These are phyloP conservation scores for Neoascia interrupta DNA, from an alignment of 2,888 invertebrate genomes.

Conservation along the genomic window DNA sequence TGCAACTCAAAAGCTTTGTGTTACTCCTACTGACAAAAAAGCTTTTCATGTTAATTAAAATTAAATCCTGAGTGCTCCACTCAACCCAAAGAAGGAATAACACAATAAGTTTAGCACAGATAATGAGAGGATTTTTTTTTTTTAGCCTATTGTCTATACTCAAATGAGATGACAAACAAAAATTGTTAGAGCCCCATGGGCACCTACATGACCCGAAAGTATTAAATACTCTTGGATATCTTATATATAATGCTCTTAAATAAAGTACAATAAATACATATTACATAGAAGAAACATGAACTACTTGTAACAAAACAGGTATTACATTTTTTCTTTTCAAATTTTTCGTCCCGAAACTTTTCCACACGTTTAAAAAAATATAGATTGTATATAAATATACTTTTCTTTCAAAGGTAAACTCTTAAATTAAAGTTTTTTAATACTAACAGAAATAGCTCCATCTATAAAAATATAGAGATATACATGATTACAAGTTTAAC, in stretches of 20 bases:
- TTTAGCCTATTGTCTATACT: too few relatives aligned
- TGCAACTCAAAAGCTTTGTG: too few relatives aligned
- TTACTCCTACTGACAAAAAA: neutral
- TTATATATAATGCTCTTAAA: neutral
- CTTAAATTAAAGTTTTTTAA: conserved; percentile 21
- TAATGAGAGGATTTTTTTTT: too few relatives aligned
- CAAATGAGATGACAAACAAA: too few relatives aligned
- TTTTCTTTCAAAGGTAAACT: conserved; percentile 22
- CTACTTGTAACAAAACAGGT: neutral
- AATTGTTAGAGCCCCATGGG: too few relatives aligned
- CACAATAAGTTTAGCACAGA: too few relatives aligned
- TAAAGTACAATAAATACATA: neutral
- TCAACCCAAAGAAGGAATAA: too few relatives aligned
- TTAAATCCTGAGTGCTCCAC: conserved; percentile 1
- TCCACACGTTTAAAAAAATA: conserved; percentile 35
- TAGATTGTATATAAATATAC: conserved; percentile 13
- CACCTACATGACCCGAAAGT: neutral
- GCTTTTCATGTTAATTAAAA: conserved; percentile 1
- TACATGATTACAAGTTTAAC: conserved; percentile 7
- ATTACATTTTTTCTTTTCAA: too few relatives aligned
- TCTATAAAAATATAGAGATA: conserved; percentile 17
- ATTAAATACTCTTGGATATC: conserved; percentile 12
- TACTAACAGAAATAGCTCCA: conserved; percentile 28
- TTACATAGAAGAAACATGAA: neutral
- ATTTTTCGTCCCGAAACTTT: too few relatives aligned